Percentiles rank a stretch among this genome's conserved stretches.
These are phyloP conservation scores for Riparia riparia DNA, from an alignment of 2,113 vertebrate species.

Conservation along the genomic window DNA sequence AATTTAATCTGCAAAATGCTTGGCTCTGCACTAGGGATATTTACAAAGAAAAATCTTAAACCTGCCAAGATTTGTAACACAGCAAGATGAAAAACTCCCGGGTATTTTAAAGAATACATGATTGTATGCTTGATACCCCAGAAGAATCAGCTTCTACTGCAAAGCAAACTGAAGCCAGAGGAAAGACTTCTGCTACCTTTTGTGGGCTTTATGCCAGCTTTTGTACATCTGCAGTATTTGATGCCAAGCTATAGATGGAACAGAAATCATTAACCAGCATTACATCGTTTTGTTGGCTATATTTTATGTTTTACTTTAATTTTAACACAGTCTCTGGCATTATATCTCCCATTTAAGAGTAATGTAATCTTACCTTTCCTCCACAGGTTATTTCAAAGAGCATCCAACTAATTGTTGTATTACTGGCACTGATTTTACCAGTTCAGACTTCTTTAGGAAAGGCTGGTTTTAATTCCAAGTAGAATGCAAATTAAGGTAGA, in stretches of 20 bases:
- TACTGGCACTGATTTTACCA: not conserved
- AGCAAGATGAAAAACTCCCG: not conserved
- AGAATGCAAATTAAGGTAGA: not conserved
- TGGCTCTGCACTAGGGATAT: not conserved
- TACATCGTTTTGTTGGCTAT: not conserved
- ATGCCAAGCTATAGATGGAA: not conserved
- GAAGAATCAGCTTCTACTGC: not conserved
- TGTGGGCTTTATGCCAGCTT: not conserved
- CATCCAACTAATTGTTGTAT: not conserved
- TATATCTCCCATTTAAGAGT: not conserved
- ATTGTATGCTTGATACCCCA: not conserved
- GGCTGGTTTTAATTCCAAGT: not conserved
- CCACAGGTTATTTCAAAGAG: not conserved
- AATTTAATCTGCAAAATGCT: conserved; percentile 3
- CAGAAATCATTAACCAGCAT: not conserved
- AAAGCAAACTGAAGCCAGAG: not conserved
- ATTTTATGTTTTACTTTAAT: not conserved
- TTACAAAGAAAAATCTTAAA: not conserved
- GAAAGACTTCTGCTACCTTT: not conserved
- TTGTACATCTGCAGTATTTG: not conserved
- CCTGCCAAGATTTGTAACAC: not conserved
- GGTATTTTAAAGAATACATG: not conserved
- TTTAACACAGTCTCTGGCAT: not conserved
- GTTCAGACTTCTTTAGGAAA: not conserved
- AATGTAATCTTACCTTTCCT: not conserved